Percentiles rank a stretch among this genome's conserved stretches.
Conservation (phyloP, 2,888 invertebrate species). For the Formica aserva region DNA sequence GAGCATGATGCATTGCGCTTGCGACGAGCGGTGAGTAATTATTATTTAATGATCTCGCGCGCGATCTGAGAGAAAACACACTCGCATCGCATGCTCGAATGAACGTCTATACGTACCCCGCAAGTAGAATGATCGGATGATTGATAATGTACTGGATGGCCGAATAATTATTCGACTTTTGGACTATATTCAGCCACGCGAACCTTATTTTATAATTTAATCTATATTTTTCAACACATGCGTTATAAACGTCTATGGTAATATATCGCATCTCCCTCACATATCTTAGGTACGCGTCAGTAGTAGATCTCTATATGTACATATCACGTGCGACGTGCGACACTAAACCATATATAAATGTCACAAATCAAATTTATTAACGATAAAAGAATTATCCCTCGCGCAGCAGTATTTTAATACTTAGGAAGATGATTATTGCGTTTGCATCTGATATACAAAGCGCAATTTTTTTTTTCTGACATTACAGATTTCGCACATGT, state of each 20-base stretch:
- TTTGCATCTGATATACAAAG: background rate
- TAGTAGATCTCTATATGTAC: background rate
- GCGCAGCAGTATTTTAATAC: background rate
- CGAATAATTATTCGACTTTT: background rate
- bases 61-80: background rate
- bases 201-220: background rate
- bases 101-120: background rate
- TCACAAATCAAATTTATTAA: constrained; percentile 1
- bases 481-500: constrained; percentile 95
- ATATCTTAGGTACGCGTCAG: background rate
- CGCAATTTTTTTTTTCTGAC: constrained; percentile 30
- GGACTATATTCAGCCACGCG: background rate
- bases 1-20: constrained; percentile 96
- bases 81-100: background rate
- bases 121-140: background rate
- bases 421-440: background rate
- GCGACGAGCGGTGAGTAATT: constrained; percentile 92
- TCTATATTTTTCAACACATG: too few species aligned
- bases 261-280: too few species aligned
- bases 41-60: constrained; percentile 1
- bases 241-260: too few species aligned
- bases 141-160: background rate
- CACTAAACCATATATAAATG: background rate
- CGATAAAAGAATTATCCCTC: background rate
- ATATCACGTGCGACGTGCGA: too few species aligned